phyloP scores from a whole-genome alignment of 2,797 vertebrate genomes.

The Urosaurus nigricauda region DNA sequence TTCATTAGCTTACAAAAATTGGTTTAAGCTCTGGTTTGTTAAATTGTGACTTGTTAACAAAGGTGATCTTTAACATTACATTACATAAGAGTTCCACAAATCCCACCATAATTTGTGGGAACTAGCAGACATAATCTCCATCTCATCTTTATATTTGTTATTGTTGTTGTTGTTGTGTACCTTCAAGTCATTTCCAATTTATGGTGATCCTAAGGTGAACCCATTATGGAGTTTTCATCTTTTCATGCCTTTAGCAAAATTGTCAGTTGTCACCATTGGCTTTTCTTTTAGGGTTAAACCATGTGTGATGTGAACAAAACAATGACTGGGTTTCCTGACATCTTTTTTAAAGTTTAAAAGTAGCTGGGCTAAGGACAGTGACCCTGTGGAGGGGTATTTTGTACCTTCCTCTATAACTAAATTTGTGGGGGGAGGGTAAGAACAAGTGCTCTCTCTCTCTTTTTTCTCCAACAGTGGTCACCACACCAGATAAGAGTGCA shows the following conservation, averaged over 20 bases:
- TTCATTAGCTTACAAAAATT: background rate
- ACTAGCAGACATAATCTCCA: background rate
- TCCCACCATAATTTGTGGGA: background rate
- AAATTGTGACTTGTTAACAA: background rate
- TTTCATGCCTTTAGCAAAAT: background rate
- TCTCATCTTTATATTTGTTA: too few species aligned
- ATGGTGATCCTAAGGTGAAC: too few species aligned
- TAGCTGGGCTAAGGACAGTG: background rate
- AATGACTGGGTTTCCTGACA: background rate
- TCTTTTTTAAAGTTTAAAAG: background rate
- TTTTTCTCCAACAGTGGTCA: background rate
- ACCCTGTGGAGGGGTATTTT: background rate
- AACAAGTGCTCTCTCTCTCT: background rate
- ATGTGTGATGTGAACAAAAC: background rate
- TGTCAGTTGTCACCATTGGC: too few species aligned
- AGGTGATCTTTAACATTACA: background rate
- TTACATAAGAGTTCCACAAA: background rate
- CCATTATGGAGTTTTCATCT: background rate
- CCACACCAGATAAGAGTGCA: too few species aligned
- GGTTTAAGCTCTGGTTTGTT: background rate
- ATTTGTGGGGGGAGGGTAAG: too few species aligned
- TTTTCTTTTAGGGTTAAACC: background rate
- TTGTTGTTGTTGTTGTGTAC: too few species aligned
- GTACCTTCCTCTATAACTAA: too few species aligned
- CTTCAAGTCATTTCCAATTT: too few species aligned